Conservation (phyloP, 2,888 invertebrate species). For the Leptothorax acervorum region DNA sequence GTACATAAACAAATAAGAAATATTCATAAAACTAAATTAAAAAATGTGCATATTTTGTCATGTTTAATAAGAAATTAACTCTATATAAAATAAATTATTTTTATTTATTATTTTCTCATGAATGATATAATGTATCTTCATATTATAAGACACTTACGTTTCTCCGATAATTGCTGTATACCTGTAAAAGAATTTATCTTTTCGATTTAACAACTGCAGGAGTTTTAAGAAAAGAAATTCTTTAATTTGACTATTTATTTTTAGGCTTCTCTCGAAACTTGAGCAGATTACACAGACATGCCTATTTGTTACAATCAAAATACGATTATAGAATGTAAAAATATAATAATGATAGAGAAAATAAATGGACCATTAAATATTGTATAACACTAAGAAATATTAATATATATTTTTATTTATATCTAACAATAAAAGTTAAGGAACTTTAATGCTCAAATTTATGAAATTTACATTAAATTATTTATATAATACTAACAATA, state of each 20-base stretch:
- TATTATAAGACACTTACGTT: neutral
- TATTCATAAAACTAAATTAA: neutral
- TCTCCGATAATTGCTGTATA: neutral
- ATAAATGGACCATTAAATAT: neutral
- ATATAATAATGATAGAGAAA: constrained; percentile 12
- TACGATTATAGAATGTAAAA: constrained; percentile 12
- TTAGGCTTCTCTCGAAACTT: neutral
- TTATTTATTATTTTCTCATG: neutral
- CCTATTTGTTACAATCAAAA: constrained; percentile 18
- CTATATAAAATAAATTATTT: neutral
- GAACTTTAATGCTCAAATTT: constrained; percentile 16
- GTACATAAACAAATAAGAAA: neutral
- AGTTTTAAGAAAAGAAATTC: neutral
- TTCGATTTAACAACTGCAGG: neutral
- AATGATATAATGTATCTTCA: neutral
- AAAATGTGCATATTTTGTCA: constrained; percentile 8
- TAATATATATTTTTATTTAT: constrained; percentile 36
- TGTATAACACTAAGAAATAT: constrained; percentile 6
- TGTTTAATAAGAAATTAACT: neutral
- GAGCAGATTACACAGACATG: neutral
- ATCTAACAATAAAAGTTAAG: neutral
- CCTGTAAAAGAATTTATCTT: constrained; percentile 5
- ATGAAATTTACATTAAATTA: constrained; percentile 27
- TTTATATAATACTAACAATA: constrained; percentile 13
- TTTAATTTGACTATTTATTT: constrained; percentile 2